phyloP scores from a whole-genome alignment of 2,797 vertebrate species.

The Mormyrus proboscirostris region DNA sequence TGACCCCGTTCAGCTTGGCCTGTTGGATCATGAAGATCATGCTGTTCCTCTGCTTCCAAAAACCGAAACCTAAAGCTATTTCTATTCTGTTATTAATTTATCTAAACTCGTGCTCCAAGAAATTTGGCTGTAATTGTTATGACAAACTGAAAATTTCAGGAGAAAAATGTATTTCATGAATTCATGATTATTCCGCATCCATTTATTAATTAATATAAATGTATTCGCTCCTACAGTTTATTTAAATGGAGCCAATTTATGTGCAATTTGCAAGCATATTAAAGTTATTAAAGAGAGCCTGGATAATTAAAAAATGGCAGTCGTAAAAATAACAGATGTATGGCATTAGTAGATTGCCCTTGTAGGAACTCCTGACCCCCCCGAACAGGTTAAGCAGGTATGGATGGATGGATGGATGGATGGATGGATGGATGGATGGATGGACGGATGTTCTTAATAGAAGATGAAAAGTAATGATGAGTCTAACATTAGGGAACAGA shows the following conservation, averaged over 20 bases:
- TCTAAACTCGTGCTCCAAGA: background rate
- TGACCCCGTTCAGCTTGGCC: background rate
- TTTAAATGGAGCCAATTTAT: background rate
- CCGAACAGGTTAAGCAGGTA: background rate
- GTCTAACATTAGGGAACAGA: background rate
- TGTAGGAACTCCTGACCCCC: background rate
- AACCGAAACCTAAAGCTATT: background rate
- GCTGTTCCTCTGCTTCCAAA: background rate
- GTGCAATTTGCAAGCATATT: background rate
- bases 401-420: background rate
- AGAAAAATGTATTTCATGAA: background rate
- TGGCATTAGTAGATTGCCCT: background rate
- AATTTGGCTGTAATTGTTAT: background rate
- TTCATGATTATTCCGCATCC: background rate
- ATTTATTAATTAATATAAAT: constrained; percentile 3
- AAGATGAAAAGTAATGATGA: background rate
- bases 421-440: background rate
- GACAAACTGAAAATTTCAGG: background rate
- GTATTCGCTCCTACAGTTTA: background rate
- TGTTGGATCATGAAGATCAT: background rate
- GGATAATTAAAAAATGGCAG: background rate
- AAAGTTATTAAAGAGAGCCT: background rate
- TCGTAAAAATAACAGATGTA: background rate
- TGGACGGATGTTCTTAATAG: background rate
- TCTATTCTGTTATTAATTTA: background rate